These are phyloP conservation scores for Lycia hirtaria DNA, from an alignment of 2,888 invertebrate genomes.

Conservation along the genomic window DNA sequence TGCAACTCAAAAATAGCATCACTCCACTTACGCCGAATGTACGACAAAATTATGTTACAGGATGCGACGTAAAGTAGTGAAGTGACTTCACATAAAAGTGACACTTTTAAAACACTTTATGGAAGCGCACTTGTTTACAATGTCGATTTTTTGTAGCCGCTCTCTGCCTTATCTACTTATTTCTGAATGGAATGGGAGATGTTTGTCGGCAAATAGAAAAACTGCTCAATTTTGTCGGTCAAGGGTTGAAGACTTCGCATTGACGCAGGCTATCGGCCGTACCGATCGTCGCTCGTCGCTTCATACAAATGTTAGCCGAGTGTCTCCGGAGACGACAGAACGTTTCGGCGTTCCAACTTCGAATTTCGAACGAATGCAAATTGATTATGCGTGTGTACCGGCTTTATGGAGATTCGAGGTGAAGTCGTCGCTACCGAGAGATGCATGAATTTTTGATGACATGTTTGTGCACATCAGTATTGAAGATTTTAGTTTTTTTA, in stretches of 20 bases:
- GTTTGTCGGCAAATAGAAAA: constrained; percentile 41
- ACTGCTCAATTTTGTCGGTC: constrained; percentile 30
- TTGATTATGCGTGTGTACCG: constrained; percentile 41
- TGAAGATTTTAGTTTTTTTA: not conserved
- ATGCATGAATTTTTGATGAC: constrained; percentile 14
- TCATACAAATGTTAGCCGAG: constrained; percentile 56
- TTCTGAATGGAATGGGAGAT: constrained; percentile 22
- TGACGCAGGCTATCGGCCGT: constrained; percentile 42
- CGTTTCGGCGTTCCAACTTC: constrained; percentile 25
- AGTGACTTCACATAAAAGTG: constrained; percentile 23
- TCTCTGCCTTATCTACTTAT: constrained; percentile 17
- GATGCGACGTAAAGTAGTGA: constrained; percentile 9
- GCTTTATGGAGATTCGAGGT: constrained; percentile 52
- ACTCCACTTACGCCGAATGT: not conserved
- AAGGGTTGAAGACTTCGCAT: constrained; percentile 42
- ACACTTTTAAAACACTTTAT: constrained; percentile 25
- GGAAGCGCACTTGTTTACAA: constrained; percentile 24
- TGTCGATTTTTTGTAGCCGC: constrained; percentile 21
- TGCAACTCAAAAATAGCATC: not conserved
- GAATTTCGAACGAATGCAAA: constrained; percentile 29
- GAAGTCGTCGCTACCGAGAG: constrained; percentile 8
- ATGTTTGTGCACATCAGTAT: not conserved
- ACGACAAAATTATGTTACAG: constrained; percentile 18
- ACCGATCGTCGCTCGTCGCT: constrained; percentile 45
- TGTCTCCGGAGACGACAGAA: constrained; percentile 46